Evolutionary conservation across 1,140 invertebrate genomes (phyloP).

Genomic region (Hestina assimilis): DNA sequence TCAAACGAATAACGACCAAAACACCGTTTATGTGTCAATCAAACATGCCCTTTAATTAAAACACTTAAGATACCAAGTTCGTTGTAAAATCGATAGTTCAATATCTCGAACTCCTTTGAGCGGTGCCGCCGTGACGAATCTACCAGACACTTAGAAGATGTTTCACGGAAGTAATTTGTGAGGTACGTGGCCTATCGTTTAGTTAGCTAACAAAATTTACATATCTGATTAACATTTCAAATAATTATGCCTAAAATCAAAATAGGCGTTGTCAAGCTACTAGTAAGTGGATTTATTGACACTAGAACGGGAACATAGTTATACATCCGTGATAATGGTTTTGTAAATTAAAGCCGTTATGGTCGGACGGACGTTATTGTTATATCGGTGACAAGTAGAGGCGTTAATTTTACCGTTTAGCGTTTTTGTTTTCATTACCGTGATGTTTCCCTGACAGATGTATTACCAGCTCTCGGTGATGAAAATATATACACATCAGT

Average conservation of each 20-base stretch:
- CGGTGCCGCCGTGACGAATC: slow-evolving; percentile 31
- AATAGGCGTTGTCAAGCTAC: slow-evolving; percentile 43
- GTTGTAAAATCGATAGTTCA: slow-evolving; percentile 2
- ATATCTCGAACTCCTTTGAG: slow-evolving; percentile 11
- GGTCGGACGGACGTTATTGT: slow-evolving; percentile 45
- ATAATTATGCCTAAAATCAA: slow-evolving; percentile 45
- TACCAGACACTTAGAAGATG: slow-evolving; percentile 50
- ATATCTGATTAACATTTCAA: slow-evolving; percentile 62
- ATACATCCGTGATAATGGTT: slow-evolving; percentile 57
- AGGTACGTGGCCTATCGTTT: slow-evolving; percentile 45
- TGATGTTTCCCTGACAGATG: slow-evolving; percentile 36
- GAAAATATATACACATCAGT: neutral
- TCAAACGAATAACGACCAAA: slow-evolving; percentile 56
- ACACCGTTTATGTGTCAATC: slow-evolving; percentile 35
- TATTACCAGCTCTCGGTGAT: neutral
- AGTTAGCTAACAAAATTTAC: slow-evolving; percentile 31
- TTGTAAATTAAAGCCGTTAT: slow-evolving; percentile 60
- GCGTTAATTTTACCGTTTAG: slow-evolving; percentile 44
- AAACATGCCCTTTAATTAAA: slow-evolving; percentile 49
- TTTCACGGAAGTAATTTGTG: slow-evolving; percentile 58
- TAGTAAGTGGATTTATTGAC: slow-evolving; percentile 60
- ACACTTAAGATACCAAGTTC: slow-evolving; percentile 30
- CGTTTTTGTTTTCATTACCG: slow-evolving; percentile 48
- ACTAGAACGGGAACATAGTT: slow-evolving; percentile 46
- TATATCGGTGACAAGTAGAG: slow-evolving; percentile 33